phyloP scores from a whole-genome alignment of 2,888 invertebrate species.

The Terebella lapidaria region DNA sequence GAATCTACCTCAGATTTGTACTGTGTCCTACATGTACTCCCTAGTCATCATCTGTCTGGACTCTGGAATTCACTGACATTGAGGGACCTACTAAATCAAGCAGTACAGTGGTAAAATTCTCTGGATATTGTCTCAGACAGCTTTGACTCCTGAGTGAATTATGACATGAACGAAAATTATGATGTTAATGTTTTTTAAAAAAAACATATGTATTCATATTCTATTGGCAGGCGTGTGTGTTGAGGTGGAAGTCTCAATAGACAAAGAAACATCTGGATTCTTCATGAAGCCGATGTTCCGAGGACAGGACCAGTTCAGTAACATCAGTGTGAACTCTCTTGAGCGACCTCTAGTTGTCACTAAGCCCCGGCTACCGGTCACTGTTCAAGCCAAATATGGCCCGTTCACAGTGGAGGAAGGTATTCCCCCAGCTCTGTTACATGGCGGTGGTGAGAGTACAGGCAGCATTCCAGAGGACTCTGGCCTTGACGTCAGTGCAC shows the following conservation, averaged over 20 bases:
- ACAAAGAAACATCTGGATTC: slow-evolving; percentile 43
- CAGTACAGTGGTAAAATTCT: no score
- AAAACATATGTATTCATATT: no score
- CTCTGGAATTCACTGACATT: no score
- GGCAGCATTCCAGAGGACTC: slow-evolving; percentile 16
- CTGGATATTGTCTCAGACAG: no score
- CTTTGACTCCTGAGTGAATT: no score
- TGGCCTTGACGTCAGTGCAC: slow-evolving; percentile 82
- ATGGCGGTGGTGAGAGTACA: slow-evolving; percentile 15
- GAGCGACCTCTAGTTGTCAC: slow-evolving; percentile 59
- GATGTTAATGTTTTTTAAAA: no score
- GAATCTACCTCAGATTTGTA: no score
- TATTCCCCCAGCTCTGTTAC: slow-evolving; percentile 65
- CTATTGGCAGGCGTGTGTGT: not conserved
- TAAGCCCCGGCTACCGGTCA: slow-evolving; percentile 83
- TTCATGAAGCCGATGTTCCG: slow-evolving; percentile 55
- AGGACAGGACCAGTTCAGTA: slow-evolving; percentile 14
- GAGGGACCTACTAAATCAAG: no score
- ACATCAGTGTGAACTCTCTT: slow-evolving; percentile 5
- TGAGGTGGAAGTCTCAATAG: slow-evolving; percentile 23
- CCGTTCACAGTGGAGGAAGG: slow-evolving; percentile 94
- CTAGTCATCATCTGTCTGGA: no score
- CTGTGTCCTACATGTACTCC: no score
- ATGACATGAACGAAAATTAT: no score
- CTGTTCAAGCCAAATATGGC: slow-evolving; percentile 86